phyloP scores from a whole-genome alignment of 2,797 vertebrate genomes.

The Catamblyrhynchus diadema region DNA sequence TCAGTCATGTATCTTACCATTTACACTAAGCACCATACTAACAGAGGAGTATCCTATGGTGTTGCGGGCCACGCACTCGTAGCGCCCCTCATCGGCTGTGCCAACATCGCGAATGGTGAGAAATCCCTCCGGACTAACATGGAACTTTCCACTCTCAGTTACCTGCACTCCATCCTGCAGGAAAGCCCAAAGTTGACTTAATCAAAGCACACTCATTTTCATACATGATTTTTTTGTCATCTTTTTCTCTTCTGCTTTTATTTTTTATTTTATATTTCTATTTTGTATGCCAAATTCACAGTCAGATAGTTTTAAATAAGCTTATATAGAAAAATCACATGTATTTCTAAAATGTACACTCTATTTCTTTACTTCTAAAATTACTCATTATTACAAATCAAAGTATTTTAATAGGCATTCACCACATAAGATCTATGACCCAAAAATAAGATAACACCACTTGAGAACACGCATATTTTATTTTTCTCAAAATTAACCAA shows the following conservation, averaged over 20 bases:
- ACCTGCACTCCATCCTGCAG: constrained; percentile 93
- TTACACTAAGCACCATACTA: constrained; percentile 93
- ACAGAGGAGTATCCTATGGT: constrained; percentile 90
- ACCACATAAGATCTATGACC: not conserved
- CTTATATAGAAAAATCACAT: not conserved
- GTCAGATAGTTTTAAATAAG: not conserved
- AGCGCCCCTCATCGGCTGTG: constrained; percentile 88
- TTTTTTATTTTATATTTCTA: not conserved
- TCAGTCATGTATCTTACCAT: constrained; percentile 79
- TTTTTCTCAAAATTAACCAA: not conserved
- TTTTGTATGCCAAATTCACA: not conserved
- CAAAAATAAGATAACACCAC: not conserved
- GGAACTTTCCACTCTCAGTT: constrained; percentile 97
- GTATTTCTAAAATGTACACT: not conserved
- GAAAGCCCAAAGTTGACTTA: not conserved
- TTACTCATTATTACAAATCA: not conserved
- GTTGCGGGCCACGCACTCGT: constrained; percentile 93
- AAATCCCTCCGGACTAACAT: constrained; percentile 90
- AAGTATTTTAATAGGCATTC: not conserved
- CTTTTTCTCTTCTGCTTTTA: not conserved
- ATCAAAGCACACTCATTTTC: not conserved
- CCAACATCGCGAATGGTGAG: constrained; percentile 92
- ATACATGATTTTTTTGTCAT: not conserved
- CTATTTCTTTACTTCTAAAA: not conserved
- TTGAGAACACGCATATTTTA: not conserved